phyloP scores from a whole-genome alignment of 2,113 vertebrate species.

The Electrona antarctica region DNA sequence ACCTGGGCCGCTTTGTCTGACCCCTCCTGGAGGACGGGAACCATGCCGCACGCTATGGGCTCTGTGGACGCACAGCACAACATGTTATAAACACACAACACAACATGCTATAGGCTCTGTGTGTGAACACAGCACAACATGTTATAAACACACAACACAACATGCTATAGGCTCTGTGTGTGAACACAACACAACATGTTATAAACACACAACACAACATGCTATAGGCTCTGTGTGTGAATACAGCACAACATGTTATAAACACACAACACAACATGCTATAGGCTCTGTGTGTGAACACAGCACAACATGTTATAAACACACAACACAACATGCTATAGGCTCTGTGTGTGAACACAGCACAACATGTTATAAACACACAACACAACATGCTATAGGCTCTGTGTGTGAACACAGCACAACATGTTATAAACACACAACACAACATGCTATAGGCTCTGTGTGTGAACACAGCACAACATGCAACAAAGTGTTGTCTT shows the following conservation, averaged over 20 bases:
- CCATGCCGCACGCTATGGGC: slow-evolving; percentile 86
- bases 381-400: too few species aligned
- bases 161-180: neutral
- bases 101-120: neutral
- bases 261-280: neutral
- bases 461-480: too few species aligned
- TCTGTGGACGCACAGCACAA: slow-evolving; percentile 68
- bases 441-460: neutral
- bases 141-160: neutral
- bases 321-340: too few species aligned
- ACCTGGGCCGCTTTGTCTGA: neutral
- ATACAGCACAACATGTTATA: too few species aligned
- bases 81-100: neutral
- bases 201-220: neutral
- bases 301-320: too few species aligned
- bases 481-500: too few species aligned
- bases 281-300: too few species aligned
- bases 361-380: too few species aligned
- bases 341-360: too few species aligned
- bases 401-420: neutral
- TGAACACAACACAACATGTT: neutral
- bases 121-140: neutral
- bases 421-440: neutral
- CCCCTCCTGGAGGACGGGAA: slow-evolving; percentile 74
- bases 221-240: neutral